These are phyloP conservation scores for Hippocampus mohnikei DNA, from an alignment of 2,113 vertebrate species.

Conservation along the genomic window DNA sequence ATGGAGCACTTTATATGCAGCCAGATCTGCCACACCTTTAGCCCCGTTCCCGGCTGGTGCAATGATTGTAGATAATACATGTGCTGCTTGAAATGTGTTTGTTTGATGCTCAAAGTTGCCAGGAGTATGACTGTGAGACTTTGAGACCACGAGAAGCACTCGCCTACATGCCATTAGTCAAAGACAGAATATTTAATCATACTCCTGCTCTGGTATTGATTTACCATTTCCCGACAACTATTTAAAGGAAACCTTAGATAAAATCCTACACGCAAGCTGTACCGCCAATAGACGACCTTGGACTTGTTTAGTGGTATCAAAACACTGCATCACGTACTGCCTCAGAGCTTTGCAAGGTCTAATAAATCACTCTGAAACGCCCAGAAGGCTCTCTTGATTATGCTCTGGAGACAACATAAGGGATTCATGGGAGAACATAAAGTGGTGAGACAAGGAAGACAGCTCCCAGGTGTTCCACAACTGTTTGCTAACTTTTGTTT, in stretches of 20 bases:
- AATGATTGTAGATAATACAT: conserved; percentile 37
- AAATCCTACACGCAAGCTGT: conserved; percentile 25
- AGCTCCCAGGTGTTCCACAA: conserved; percentile 13
- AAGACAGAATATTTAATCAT: conserved; percentile 71
- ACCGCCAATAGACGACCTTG: conserved; percentile 53
- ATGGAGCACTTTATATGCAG: conserved; percentile 64
- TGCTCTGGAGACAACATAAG: conserved; percentile 37
- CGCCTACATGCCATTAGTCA: conserved; percentile 68
- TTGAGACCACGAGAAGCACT: conserved; percentile 37
- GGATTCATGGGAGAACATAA: conserved; percentile 45
- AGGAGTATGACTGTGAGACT: conserved; percentile 34
- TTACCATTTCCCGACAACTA: conserved; percentile 66
- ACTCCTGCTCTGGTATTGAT: conserved; percentile 58
- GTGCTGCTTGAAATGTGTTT: conserved; percentile 32
- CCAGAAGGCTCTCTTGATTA: conserved; percentile 39
- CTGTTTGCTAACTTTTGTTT: conserved; percentile 11
- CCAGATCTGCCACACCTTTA: conserved; percentile 58
- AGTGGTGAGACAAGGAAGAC: conserved; percentile 20
- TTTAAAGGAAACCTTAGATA: conserved; percentile 62
- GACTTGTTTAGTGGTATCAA: conserved; percentile 48
- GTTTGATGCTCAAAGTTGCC: conserved; percentile 29
- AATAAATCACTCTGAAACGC: conserved; percentile 39
- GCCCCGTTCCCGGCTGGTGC: conserved; percentile 8
- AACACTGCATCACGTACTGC: conserved; percentile 33
- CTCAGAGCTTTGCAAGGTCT: conserved; percentile 25